Evolutionary conservation across 2,888 invertebrate genomes (phyloP), one percentile per base, ranked within the genome.

Genomic region (Venusia cambrica): DNA sequence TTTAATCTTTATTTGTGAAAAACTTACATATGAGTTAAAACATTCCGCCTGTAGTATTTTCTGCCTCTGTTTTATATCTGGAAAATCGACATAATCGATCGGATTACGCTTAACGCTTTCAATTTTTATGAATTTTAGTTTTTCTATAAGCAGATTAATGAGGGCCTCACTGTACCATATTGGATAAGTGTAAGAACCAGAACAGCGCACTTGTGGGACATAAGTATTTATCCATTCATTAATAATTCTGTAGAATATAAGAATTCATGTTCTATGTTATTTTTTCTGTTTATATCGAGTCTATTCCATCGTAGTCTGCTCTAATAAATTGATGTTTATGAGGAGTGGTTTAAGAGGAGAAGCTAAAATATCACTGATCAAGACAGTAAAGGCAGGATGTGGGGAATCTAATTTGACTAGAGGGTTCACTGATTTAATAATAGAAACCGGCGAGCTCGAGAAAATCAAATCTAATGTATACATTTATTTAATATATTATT

Each of bases 1-100:
- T 28, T 35, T 35, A 3, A 35, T 35, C 14, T 35, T 35, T 5
- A 24, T n/a, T 9, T 35, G 28, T n/a, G 35, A 6, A 1, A 18
- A 12, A 5, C 2, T 7, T 4, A 26, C 7, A 20, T 16, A 33
- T 2, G 15, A 17, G 1, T 8, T 1, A 7, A 21, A 16, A n/a
- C 33, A 33, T 3, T 20, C 20, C 4, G 7, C 9, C 6, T 32
- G 32, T n/a, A 32, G 3, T 20, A 7, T 16, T 12, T 33, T 33
- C 8, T 26, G 26, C 12, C 5, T 20, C 4, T 7, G 1, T 3
- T 26, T 26, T 5, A 33, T 6, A 1, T 26, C 26, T 1, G 33
- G 9, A 15, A 33, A 33, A 1, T 14, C 12, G 1, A 2, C 12
- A 26, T 33, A 33, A 2, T 33, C 24, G 1, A 14, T 3, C 3